These are phyloP conservation scores for Nysson spinosus DNA, from an alignment of 2,888 invertebrate genomes.

Conservation along the genomic window DNA sequence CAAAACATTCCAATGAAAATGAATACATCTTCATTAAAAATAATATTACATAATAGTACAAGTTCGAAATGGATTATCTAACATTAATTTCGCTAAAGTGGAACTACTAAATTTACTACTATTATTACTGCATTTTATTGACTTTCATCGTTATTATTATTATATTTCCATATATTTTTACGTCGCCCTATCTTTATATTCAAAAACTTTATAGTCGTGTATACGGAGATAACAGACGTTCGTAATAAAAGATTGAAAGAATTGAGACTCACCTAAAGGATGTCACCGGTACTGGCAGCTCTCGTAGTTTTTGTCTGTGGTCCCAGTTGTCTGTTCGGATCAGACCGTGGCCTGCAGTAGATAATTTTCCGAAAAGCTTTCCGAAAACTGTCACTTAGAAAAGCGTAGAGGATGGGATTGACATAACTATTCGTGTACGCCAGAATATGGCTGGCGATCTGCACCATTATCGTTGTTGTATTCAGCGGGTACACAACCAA, in stretches of 20 bases:
- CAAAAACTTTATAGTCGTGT: no score
- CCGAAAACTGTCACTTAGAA: conserved; percentile 95
- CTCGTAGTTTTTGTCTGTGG: conserved; percentile 84
- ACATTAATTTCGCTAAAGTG: not conserved
- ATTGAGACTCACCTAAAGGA: conserved; percentile 79
- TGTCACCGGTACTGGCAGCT: conserved; percentile 83
- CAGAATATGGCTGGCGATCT: conserved; percentile 87
- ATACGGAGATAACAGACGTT: no score
- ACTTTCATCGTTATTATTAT: no score
- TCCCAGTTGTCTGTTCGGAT: conserved; percentile 78
- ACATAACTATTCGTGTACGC: conserved; percentile 97
- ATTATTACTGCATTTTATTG: no score
- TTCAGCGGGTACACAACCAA: conserved; percentile 85
- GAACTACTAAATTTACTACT: not conserved
- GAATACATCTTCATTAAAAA: no score
- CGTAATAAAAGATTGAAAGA: not conserved
- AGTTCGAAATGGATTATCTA: not conserved
- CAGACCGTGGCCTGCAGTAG: conserved; percentile 80
- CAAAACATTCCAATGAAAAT: no score
- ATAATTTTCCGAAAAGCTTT: conserved; percentile 89
- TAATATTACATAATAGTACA: not conserved
- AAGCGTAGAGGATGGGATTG: conserved; percentile 96
- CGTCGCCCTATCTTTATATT: no score
- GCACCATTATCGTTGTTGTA: conserved; percentile 84
- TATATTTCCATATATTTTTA: no score